phyloP scores from a whole-genome alignment of 1,140 invertebrate genomes.

The Anthonomus grandis region DNA sequence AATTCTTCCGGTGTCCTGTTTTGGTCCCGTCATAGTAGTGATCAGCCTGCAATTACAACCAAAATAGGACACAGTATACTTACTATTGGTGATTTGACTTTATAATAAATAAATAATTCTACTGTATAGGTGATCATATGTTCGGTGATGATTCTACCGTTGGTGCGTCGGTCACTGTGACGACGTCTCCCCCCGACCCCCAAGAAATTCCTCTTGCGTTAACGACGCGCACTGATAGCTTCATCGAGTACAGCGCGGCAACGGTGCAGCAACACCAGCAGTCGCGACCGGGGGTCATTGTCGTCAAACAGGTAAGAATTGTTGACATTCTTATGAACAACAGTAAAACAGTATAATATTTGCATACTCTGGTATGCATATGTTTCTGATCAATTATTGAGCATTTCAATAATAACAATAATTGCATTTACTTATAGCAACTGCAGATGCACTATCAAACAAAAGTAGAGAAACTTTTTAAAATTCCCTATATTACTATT shows the following conservation, averaged over 20 bases:
- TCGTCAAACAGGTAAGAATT: constrained; percentile 65
- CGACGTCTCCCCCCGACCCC: constrained; percentile 29
- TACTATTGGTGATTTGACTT: too few relatives aligned
- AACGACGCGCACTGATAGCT: constrained; percentile 60
- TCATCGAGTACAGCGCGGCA: constrained; percentile 57
- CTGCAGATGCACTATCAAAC: too few relatives aligned
- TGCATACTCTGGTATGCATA: background rate
- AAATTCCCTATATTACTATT: too few relatives aligned
- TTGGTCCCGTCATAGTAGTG: too few relatives aligned
- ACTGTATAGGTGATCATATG: constrained; percentile 68
- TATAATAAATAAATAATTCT: background rate
- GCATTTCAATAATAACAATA: too few relatives aligned
- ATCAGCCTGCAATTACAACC: too few relatives aligned
- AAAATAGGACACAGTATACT: too few relatives aligned
- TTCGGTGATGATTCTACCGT: constrained; percentile 68
- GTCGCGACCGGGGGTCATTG: constrained; percentile 79
- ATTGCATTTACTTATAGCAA: too few relatives aligned
- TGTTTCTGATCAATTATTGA: background rate
- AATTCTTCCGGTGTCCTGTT: background rate
- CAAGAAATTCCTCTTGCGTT: constrained; percentile 72
- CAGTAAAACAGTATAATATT: too few relatives aligned
- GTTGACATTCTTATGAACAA: background rate
- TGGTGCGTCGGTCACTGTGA: constrained; percentile 28
- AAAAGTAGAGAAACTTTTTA: too few relatives aligned
- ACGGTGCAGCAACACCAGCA: constrained; percentile 56